A percentile compares a stretch with the other conserved stretches of the same genome.
These are phyloP conservation scores for Himantopus leucocephalus DNA, from an alignment of 2,113 vertebrate species.

Conservation along the genomic window DNA sequence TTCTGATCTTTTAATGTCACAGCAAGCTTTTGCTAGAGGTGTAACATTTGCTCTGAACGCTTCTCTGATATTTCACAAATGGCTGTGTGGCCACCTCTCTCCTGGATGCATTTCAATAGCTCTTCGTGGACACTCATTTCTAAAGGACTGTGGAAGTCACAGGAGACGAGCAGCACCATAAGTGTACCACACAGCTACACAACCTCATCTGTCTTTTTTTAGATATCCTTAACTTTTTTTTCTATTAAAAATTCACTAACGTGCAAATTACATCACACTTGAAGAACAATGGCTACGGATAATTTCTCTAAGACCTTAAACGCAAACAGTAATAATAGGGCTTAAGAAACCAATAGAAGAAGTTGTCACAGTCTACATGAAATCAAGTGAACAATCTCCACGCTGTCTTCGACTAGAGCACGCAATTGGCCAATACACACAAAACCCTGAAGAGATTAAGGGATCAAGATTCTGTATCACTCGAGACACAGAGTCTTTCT, in stretches of 20 bases:
- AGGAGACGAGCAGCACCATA: neutral
- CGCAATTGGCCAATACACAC: neutral
- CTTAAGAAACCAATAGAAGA: neutral
- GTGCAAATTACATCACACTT: no score
- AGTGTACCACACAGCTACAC: rapidly evolving
- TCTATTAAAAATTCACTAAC: neutral
- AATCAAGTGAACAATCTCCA: neutral
- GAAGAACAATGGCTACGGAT: rapidly evolving
- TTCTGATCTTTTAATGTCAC: neutral
- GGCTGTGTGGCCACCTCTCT: rapidly evolving
- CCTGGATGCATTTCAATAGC: neutral
- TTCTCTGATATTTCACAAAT: neutral
- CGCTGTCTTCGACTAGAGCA: rapidly evolving
- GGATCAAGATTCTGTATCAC: no score
- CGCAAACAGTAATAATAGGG: neutral
- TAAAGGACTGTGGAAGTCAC: neutral
- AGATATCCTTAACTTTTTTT: neutral
- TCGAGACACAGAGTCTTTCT: neutral
- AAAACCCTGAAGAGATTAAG: neutral
- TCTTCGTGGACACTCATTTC: neutral
- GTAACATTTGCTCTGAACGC: neutral
- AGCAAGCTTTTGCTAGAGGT: neutral
- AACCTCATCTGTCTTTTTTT: no score
- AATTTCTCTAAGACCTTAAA: neutral
- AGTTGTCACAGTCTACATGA: rapidly evolving